Evolutionary conservation across 2,888 invertebrate genomes (phyloP).

Genomic region (Pandemis corylana): DNA sequence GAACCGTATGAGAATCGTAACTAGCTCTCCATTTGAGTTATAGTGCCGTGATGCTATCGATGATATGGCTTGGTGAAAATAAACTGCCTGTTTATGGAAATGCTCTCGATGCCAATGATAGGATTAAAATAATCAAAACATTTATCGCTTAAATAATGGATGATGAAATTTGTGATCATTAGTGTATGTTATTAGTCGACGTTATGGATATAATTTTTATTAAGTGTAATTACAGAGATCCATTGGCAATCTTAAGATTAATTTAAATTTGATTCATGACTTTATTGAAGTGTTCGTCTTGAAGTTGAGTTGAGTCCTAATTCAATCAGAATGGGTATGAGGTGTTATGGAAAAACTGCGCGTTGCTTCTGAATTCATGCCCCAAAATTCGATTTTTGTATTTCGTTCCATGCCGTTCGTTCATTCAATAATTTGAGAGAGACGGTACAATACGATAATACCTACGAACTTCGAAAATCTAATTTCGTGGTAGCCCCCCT

Average conservation of each 20-base stretch:
- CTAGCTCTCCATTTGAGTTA: slow-evolving; percentile 52
- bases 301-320: background rate
- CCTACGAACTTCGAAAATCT: no score
- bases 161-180: background rate
- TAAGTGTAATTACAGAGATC: background rate
- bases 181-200: background rate
- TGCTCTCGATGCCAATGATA: slow-evolving; percentile 2
- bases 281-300: background rate
- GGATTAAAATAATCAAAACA: slow-evolving; percentile 2
- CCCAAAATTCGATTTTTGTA: no score
- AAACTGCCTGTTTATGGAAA: slow-evolving; percentile 49
- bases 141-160: background rate
- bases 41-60: slow-evolving; percentile 46
- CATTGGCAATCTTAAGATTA: background rate
- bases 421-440: no score
- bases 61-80: slow-evolving; percentile 44
- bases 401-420: no score
- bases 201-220: background rate
- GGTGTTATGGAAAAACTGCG: no score
- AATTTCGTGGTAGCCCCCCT: no score
- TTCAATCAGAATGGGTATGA: no score
- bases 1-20: slow-evolving; percentile 58
- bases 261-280: background rate
- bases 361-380: no score
- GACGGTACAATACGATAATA: no score